Conservation (phyloP, 2,113 vertebrate genomes). For the Polypterus senegalus region DNA sequence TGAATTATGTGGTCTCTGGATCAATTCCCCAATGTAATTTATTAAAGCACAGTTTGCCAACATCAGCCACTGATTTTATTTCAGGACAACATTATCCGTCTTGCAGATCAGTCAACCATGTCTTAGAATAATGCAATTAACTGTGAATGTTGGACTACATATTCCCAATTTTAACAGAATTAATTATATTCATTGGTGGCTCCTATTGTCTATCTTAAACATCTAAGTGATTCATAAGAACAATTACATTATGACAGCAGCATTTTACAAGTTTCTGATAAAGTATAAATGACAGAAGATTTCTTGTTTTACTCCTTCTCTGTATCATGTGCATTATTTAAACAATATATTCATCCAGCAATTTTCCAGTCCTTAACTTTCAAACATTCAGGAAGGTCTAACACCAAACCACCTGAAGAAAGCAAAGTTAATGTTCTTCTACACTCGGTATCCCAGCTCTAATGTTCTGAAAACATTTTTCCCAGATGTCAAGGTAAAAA, state of each 20-base stretch:
- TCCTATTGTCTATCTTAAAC: too few relatives aligned
- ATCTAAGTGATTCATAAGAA: too few relatives aligned
- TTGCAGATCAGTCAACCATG: slow-evolving; percentile 37
- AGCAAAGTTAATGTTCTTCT: slow-evolving; percentile 96
- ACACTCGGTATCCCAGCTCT: slow-evolving; percentile 89
- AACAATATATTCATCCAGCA: too few relatives aligned
- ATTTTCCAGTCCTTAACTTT: slow-evolving; percentile 57
- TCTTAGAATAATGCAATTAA: slow-evolving; percentile 45
- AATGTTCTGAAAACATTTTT: slow-evolving; percentile 80
- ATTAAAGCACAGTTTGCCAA: slow-evolving; percentile 48
- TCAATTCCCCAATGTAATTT: slow-evolving; percentile 59
- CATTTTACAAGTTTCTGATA: too few relatives aligned
- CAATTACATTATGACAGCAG: too few relatives aligned
- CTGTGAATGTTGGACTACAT: slow-evolving; percentile 23
- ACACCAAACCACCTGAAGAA: slow-evolving; percentile 88
- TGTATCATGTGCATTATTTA: too few relatives aligned
- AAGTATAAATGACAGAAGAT: too few relatives aligned
- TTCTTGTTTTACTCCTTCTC: too few relatives aligned
- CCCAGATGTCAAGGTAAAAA: slow-evolving; percentile 80
- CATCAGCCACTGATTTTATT: slow-evolving; percentile 46
- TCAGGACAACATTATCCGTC: slow-evolving; percentile 47
- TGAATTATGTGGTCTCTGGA: slow-evolving; percentile 40
- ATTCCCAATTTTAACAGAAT: too few relatives aligned
- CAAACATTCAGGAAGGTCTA: slow-evolving; percentile 76
- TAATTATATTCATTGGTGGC: too few relatives aligned